These are phyloP conservation scores for Andricus grossulariae DNA, from an alignment of 1,140 invertebrate genomes.

Conservation along the genomic window DNA sequence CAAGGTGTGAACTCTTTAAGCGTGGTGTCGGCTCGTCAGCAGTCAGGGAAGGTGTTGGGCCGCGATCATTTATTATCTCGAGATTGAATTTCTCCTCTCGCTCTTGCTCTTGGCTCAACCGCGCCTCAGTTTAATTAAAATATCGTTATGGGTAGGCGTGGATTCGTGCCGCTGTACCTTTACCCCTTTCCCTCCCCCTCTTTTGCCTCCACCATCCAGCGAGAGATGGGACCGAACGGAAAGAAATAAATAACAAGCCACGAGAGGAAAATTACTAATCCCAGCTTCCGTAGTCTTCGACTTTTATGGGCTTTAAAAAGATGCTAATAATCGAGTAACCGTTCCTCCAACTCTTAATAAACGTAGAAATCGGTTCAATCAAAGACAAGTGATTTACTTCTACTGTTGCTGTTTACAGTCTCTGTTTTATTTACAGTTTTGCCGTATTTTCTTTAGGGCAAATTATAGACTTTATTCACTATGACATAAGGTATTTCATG, in stretches of 20 bases:
- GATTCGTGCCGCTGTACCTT: slow-evolving; percentile 69
- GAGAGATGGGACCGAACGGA: slow-evolving; percentile 32
- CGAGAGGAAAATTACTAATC: slow-evolving; percentile 31
- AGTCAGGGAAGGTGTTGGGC: slow-evolving; percentile 73
- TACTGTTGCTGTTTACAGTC: neutral
- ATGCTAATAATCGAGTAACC: slow-evolving; percentile 23
- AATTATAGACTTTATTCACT: neutral
- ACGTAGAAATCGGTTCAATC: slow-evolving; percentile 17
- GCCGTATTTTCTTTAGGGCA: neutral
- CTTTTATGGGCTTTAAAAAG: slow-evolving; percentile 21
- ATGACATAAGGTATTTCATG: neutral
- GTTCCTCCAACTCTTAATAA: neutral
- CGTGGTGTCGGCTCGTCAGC: slow-evolving; percentile 70
- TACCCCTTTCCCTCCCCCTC: slow-evolving; percentile 44
- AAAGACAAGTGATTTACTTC: slow-evolving; percentile 8
- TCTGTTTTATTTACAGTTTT: neutral
- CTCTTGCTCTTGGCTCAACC: slow-evolving; percentile 48
- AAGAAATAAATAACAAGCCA: slow-evolving; percentile 36
- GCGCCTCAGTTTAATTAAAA: slow-evolving; percentile 76
- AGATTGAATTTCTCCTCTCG: slow-evolving; percentile 75
- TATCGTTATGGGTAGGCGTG: slow-evolving; percentile 77
- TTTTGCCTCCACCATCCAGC: slow-evolving; percentile 36
- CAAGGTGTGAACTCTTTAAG: slow-evolving; percentile 75
- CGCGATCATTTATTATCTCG: slow-evolving; percentile 77
- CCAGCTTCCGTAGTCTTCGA: slow-evolving; percentile 25